Evolutionary conservation across 1,140 invertebrate species (phyloP), one percentile per base, ranked within the genome.

Genomic region (Carcinoscorpius rotundicauda): DNA sequence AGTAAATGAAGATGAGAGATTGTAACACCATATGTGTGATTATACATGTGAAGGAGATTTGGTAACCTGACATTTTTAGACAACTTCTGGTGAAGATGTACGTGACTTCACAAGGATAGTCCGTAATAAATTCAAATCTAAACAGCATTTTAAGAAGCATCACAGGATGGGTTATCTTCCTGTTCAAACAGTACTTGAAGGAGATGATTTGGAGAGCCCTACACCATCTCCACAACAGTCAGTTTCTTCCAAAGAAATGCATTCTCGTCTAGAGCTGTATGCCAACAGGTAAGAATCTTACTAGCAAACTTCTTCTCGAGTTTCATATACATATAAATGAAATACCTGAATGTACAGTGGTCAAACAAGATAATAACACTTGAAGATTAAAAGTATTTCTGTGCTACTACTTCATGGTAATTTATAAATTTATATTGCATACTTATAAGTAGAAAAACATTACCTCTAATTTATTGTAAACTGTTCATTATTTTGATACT

Each of bases 81-180:
- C 96, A 55, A 98, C 94, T 64, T 97, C 95, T 9, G 90, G 93
- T n/a, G 97, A 99, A 81, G 96, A 99, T 80, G 87, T 99, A 49
- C 83, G 95, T 66, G 97, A 99, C 78, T 98, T 99, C 78, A 97
- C 93, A 0, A 84, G 90, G 71, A 94, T 97, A 4, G 81, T 99
- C 10, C 87, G 92, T 71, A 99, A 99, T 78, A 98, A 98, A 81
- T 98, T 99, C 78, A 97, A 97, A 75, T 94, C 93, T 58, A 96
- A 96, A 76, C 82, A 93, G 66, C 94, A 96, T 77, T 96, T 97
- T 78, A 91, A 94, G 78, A 96, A 97, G 74, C 93, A 98, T 80
- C 91, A 93, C 0, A 81, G 93, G 60, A 85, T 98, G 52, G 96
- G 97, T 49, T 99, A 99, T 79, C 81, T 99, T 57, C 97, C 97